Conservation (phyloP, 2,113 vertebrate species). For the Empidonax traillii region DNA sequence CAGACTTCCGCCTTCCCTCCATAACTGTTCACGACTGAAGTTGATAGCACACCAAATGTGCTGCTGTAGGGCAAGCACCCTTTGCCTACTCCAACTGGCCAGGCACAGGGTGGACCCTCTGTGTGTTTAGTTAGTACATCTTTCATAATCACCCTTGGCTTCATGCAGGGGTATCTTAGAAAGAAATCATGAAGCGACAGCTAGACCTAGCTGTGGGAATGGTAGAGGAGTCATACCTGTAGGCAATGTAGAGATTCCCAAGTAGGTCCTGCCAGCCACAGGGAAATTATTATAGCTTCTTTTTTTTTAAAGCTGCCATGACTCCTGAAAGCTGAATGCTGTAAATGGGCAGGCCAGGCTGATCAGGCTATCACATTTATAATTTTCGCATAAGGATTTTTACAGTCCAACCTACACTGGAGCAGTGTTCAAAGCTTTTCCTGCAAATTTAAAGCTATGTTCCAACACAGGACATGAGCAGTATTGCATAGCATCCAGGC, state of each 20-base stretch:
- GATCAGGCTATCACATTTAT: neutral
- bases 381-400: neutral
- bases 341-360: neutral
- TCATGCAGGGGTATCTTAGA: neutral
- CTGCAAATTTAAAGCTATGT: neutral
- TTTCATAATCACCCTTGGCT: neutral
- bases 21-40: neutral
- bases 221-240: neutral
- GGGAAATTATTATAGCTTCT: neutral
- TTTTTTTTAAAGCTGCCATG: neutral
- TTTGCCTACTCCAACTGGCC: neutral
- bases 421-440: neutral
- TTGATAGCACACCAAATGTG: rapidly evolving
- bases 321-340: conserved; percentile 25
- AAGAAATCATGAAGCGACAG: neutral
- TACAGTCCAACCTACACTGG: neutral
- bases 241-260: neutral
- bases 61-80: neutral
- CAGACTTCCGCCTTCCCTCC: neutral
- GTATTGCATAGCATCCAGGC: conserved; percentile 12
- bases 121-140: neutral
- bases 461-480: neutral
- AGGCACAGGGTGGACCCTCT: neutral
- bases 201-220: neutral
- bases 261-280: neutral